Evolutionary conservation across 2,888 invertebrate species (phyloP), one percentile per base, ranked within the genome.

Genomic region (Orchesellides sinensis): DNA sequence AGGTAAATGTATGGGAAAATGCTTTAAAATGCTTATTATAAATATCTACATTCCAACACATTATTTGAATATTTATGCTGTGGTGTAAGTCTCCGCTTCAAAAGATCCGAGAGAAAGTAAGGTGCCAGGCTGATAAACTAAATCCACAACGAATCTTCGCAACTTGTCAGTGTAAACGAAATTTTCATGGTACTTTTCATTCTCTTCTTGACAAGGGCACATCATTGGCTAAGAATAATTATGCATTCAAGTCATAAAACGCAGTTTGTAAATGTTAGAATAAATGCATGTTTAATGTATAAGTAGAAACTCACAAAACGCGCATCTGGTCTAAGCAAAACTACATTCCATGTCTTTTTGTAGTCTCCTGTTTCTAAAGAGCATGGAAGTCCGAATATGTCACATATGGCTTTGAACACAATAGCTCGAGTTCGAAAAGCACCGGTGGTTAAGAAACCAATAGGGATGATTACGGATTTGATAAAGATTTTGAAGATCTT

Each of bases 321-420:
- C 10, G 66, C 82, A 74, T 77, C 54, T 17, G 74, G 69, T 61
- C 69, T 54, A 4, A 94, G 89, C 0, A 93, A 92, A 23, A 94
- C 89, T 89, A 94, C 94, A 86, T 93, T 92, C 93, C 93, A 94
- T 0, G 93, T 91, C 84, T 91, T 91, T 0, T 92, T 92, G 72
- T 92, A 91, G n/a, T 91, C 89, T 0, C 92, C 90, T 1, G 94
- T 91, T 79, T 91, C 91, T 78, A 94, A 88, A 0, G 93, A 91
- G 70, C 93, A 92, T 0, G 94, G 94, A 81, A 94, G 84, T 0
- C 92, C 93, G 23, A 93, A 89, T 52, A 92, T 91, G 89, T 94
- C 94, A 0, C 94, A 93, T 25, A 94, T 89, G 0, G 91, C 91
- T 89, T 94, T 94, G 90, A 93, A 94, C 23, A 94, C 90, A 2